phyloP scores from a whole-genome alignment of 1,140 invertebrate species.

The Ditylenchus dipsaci region DNA sequence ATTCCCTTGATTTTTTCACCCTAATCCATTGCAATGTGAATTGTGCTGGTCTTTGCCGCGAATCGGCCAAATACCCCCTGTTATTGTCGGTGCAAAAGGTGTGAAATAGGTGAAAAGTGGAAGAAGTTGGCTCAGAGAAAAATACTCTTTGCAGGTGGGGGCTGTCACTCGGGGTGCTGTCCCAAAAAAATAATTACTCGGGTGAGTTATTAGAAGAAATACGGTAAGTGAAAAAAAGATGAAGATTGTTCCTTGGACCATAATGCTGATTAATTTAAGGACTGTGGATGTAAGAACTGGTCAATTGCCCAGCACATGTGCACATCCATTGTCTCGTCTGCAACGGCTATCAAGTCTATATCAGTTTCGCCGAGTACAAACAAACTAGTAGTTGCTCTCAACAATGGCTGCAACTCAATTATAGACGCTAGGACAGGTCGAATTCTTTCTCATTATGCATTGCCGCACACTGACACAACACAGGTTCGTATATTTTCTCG shows the following conservation, averaged over 20 bases:
- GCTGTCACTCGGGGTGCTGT: no score
- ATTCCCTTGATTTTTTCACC: no score
- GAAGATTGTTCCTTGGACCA: no score
- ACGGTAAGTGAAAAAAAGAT: conserved; percentile 7
- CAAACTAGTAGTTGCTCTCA: conserved; percentile 24
- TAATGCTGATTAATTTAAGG: conserved; percentile 5
- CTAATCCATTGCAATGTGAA: no score
- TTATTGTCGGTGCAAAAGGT: no score
- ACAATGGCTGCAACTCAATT: conserved; percentile 18
- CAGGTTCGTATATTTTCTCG: neutral
- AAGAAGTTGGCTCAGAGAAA: no score
- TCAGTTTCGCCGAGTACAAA: conserved; percentile 9
- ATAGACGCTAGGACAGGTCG: conserved; percentile 28
- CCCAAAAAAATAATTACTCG: conserved; percentile 13
- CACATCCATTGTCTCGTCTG: neutral
- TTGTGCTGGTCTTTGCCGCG: no score
- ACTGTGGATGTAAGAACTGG: conserved; percentile 25
- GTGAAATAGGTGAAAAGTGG: no score
- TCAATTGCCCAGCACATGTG: conserved; percentile 20
- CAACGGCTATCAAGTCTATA: conserved; percentile 4
- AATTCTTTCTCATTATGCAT: conserved; percentile 19
- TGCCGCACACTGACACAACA: conserved; percentile 7
- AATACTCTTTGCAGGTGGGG: no score
- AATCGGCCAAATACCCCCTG: no score
- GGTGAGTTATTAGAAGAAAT: neutral